Conservation (phyloP, 23 tunicate genomes). For the Aplidium turbinatum region DNA sequence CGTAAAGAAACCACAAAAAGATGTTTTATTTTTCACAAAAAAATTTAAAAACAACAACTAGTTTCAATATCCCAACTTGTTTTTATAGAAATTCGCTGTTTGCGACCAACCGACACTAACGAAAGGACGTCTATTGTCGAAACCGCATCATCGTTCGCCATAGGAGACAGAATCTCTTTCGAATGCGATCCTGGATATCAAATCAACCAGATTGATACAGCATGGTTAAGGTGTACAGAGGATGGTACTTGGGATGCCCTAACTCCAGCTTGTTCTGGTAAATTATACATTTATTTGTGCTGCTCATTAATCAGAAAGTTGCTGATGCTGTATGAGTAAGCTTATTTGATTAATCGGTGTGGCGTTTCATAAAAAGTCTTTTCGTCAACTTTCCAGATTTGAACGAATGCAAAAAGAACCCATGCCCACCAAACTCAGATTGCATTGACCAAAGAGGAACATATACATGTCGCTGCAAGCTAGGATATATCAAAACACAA, state of each 20-base stretch:
- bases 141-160: not conserved
- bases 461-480: constrained; percentile 35
- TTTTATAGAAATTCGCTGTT: constrained; percentile 15
- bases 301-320: too few relatives aligned
- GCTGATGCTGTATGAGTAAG: too few relatives aligned
- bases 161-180: not conserved
- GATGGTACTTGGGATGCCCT: constrained; percentile 44
- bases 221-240: constrained; percentile 32
- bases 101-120: not conserved
- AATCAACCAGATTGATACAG: too few relatives aligned
- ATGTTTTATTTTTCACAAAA: too few relatives aligned
- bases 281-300: too few relatives aligned
- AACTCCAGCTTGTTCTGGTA: constrained; percentile 53
- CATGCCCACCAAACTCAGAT: constrained; percentile 34
- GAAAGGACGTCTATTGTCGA: constrained; percentile 11
- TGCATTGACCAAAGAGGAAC: constrained; percentile 42
- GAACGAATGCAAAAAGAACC: constrained; percentile 39
- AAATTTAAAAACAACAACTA: too few relatives aligned
- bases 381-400: constrained; percentile 30
- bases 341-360: too few relatives aligned
- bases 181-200: constrained; percentile 25
- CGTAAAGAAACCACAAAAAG: too few relatives aligned
- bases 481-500: constrained; percentile 39
- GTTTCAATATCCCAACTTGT: too few relatives aligned
- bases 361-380: not conserved